Percentiles rank a stretch among this genome's conserved stretches.
Conservation (phyloP, 2,888 invertebrate genomes). For the Polylopha cassiicola region DNA sequence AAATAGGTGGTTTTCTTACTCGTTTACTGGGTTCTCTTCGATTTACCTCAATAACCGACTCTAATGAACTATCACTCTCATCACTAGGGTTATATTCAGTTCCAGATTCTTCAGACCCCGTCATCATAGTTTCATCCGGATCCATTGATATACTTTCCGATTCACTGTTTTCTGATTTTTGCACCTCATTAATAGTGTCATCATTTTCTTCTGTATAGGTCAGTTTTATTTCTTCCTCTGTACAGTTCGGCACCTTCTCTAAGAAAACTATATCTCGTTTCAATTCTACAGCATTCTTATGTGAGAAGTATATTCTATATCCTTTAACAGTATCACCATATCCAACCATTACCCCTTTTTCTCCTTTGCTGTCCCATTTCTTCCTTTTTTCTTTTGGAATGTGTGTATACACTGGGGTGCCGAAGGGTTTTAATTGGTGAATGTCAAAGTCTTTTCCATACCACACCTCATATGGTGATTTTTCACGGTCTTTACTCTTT, state of each 20-base stretch:
- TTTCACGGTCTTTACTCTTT: neutral
- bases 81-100: too few relatives aligned
- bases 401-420: neutral
- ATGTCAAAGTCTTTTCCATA: neutral
- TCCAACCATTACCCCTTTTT: slow-evolving; percentile 14
- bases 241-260: neutral
- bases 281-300: slow-evolving; percentile 11
- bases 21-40: too few relatives aligned
- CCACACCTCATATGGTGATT: slow-evolving; percentile 3
- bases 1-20: slow-evolving; percentile 6
- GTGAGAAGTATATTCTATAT: slow-evolving; percentile 19
- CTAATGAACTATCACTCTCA: too few relatives aligned
- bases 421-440: neutral
- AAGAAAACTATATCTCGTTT: slow-evolving; percentile 21
- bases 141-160: too few relatives aligned
- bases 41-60: too few relatives aligned
- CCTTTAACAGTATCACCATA: slow-evolving; percentile 18
- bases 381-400: slow-evolving; percentile 4
- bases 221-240: neutral
- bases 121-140: too few relatives aligned
- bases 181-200: too few relatives aligned
- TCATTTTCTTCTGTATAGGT: neutral
- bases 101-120: too few relatives aligned
- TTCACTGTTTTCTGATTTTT: too few relatives aligned
- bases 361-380: slow-evolving; percentile 5